Conservation (phyloP, 1,140 invertebrate species). For the Caenorhabditis latens region DNA sequence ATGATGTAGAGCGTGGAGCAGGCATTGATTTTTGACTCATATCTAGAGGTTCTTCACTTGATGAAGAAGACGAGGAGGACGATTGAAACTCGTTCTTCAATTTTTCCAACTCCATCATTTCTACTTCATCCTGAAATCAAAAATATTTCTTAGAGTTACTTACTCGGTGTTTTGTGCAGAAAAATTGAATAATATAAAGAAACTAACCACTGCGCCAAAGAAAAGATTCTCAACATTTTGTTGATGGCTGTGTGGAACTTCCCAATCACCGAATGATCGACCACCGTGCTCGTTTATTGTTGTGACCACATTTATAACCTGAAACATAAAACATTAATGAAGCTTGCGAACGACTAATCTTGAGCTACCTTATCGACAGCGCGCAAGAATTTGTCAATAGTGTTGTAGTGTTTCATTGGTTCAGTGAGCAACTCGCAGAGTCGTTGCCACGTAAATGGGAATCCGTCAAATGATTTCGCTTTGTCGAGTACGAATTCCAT, state of each 20-base stretch:
- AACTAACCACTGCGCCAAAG: conserved; percentile 16
- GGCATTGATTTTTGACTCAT: conserved; percentile 43
- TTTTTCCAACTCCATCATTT: conserved; percentile 33
- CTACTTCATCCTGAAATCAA: conserved; percentile 21
- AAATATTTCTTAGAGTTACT: too few species aligned
- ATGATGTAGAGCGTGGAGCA: conserved; percentile 22
- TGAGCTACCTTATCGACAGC: conserved; percentile 18
- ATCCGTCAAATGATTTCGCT: conserved; percentile 12
- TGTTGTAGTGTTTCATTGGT: conserved; percentile 29
- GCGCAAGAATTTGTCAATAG: conserved; percentile 29
- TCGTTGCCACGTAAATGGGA: conserved; percentile 43
- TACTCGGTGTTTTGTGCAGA: too few species aligned
- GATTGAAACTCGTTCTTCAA: conserved; percentile 23
- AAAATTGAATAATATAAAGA: not conserved
- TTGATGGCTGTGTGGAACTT: not conserved
- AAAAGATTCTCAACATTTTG: not conserved
- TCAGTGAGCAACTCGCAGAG: conserved; percentile 21
- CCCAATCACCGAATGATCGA: conserved; percentile 42
- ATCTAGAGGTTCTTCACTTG: conserved; percentile 18
- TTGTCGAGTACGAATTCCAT: conserved; percentile 34
- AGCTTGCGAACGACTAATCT: too few species aligned
- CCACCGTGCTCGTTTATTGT: conserved; percentile 30
- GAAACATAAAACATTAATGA: not conserved
- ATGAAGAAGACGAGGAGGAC: too few species aligned
- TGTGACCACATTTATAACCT: conserved; percentile 17